Evolutionary conservation across 2,888 invertebrate genomes (phyloP), one percentile per base, ranked within the genome.

Genomic region (Microctonus aethiopoides): DNA sequence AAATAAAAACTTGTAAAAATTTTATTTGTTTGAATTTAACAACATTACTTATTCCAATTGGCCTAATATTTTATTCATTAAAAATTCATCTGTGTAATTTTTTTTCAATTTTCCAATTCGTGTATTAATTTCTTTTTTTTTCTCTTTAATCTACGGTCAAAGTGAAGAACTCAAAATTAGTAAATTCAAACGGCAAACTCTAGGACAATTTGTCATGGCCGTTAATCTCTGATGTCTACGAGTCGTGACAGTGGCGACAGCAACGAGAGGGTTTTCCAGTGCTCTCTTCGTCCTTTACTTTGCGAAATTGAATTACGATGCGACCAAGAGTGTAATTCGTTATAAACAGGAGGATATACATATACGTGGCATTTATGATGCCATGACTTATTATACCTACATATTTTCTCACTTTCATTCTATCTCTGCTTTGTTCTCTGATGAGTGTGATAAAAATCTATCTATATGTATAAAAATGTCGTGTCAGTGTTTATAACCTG

Each of bases 241-340:
- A 51, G 56, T 57, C 56, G 51, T 56, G 24, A 16, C 54, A 57
- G 61, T 54, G 54, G 24, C 56, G 46, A 66, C 56, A 41, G 24
- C 51, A 34, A 64, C 61, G 68, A 41, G 46, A 29, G 62, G 54
- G 22, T 54, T 62, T 54, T 56, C 34, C 61, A 51, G 24, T 29
- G 24, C 51, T 36, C 61, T 70, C 70, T 57, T 51, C 56, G 59
- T 36, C 70, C n/a, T n/a, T n/a, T n/a, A n/a, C 61, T 68, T 67
- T 64, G 76, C 71, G 73, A 78, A 79, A 80, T 81, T 79, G 76
- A 80, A 79, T 81, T 80, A 79, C 77, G 75, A 71, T 73, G 67
- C 75, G 46, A 16, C 66, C 74, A 70, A 67, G 72, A 73, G 72
- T 71, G 72, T 76, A 72, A 74, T 77, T 78, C 74, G 68, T 64